A percentile compares a stretch with the other conserved stretches of the same genome.
These are phyloP conservation scores for Lasioglossum morio DNA, from an alignment of 2,888 invertebrate genomes.

Conservation along the genomic window DNA sequence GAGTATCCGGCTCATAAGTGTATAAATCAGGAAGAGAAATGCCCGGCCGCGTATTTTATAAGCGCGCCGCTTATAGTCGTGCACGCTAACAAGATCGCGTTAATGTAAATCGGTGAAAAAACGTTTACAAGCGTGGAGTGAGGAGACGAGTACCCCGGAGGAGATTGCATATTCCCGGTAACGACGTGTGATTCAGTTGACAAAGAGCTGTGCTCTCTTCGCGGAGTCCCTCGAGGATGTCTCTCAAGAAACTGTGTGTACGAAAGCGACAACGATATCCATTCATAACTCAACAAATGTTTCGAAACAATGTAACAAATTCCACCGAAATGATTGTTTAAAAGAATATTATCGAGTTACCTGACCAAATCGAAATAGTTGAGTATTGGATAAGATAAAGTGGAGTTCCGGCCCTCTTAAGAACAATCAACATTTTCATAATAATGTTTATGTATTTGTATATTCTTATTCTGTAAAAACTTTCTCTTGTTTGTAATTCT, in stretches of 20 bases:
- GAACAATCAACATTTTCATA: no score
- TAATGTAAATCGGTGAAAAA: constrained; percentile 40
- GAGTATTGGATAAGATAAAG: no score
- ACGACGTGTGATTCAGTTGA: constrained; percentile 53
- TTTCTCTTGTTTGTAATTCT: no score
- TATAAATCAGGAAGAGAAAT: constrained; percentile 59
- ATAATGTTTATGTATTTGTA: no score
- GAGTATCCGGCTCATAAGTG: constrained; percentile 48
- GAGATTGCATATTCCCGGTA: constrained; percentile 53
- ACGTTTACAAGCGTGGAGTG: constrained; percentile 17
- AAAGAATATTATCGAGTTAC: neutral
- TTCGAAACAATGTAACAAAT: neutral
- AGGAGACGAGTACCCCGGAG: constrained; percentile 18
- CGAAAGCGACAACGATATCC: no score
- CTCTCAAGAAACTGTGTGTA: neutral
- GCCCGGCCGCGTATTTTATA: constrained; percentile 43
- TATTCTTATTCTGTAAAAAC: no score
- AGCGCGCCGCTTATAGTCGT: constrained; percentile 16
- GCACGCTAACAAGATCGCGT: constrained; percentile 55
- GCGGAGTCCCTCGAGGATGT: neutral
- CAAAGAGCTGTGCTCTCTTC: constrained; percentile 38
- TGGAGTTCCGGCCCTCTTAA: no score
- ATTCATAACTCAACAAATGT: neutral
- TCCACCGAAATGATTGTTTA: neutral
- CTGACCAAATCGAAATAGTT: no score